Evolutionary conservation across 1,140 invertebrate species (phyloP).

Genomic region (Globodera ellingtonae): DNA sequence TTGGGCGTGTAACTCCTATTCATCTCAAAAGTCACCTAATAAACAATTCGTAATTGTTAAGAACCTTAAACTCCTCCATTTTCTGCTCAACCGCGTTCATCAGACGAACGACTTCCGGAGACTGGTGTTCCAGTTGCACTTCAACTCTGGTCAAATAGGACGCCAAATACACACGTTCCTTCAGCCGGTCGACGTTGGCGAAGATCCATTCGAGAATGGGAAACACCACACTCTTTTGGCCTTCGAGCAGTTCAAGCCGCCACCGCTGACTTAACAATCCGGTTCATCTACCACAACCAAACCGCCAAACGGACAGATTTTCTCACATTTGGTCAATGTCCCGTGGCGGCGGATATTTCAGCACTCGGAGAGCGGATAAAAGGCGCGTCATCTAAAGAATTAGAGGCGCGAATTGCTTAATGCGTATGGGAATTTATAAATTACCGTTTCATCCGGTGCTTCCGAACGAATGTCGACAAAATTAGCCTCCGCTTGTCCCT

Average conservation of each 20-base stretch:
- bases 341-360: slow-evolving; percentile 54
- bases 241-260: slow-evolving; percentile 55
- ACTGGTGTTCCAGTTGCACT: slow-evolving; percentile 46
- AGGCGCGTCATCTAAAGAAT: slow-evolving; percentile 33
- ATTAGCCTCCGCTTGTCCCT: slow-evolving; percentile 26
- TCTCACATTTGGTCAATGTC: slow-evolving; percentile 55
- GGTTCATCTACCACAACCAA: not conserved
- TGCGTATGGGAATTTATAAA: not conserved
- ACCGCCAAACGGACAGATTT: slow-evolving; percentile 14
- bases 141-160: slow-evolving; percentile 52
- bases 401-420: too few relatives aligned
- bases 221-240: slow-evolving; percentile 52
- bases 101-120: slow-evolving; percentile 42
- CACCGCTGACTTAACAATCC: slow-evolving; percentile 42
- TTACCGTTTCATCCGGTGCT: slow-evolving; percentile 51
- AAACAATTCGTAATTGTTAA: not conserved
- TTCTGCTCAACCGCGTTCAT: slow-evolving; percentile 42
- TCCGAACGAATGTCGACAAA: slow-evolving; percentile 51
- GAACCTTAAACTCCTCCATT: slow-evolving; percentile 58
- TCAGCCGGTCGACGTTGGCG: slow-evolving; percentile 50
- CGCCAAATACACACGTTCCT: slow-evolving; percentile 51
- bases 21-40: not conserved
- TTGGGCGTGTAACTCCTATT: slow-evolving; percentile 40
- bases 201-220: slow-evolving; percentile 58
- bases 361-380: slow-evolving; percentile 47